Base-by-base conservation (phyloP, 2,797 vertebrate genomes). In the Heliangelus exortis region DNA sequence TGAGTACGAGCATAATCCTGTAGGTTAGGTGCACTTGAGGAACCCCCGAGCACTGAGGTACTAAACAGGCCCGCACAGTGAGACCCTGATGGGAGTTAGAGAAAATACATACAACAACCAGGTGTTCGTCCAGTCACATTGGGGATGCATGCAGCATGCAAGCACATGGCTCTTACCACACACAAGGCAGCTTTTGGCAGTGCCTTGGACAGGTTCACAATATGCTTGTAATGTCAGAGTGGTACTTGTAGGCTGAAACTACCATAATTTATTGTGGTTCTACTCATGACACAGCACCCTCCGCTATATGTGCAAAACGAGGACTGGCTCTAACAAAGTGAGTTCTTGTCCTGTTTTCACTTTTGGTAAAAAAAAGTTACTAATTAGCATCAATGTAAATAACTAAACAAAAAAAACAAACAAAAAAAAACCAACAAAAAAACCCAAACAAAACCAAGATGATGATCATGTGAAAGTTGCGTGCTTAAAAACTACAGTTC, bases 1-100 rank as follows among this genome's bases (percentile, higher is more conserved):
- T 99, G 98, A 94, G 97, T 98, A 97, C 98, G 98, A 98, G 98
- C 98, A 98, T 99, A 99, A 98, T 99, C 98, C 98, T 99, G 98
- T 97, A 99, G 98, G 98, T 99, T 99, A 98, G 98, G 98, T 97
- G 98, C 98, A 92, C 98, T 99, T 98, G 98, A 99, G 98, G 98
- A 99, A 97, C 97, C 98, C 97, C 98, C 98, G 97, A 99, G 98
- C 98, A 99, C 98, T 95, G 98, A 98, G 98, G 98, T 98, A 98
- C 98, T 99, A 98, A 99, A 98, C 98, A 99, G 98, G 98, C 98
- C 98, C 98, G 98, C 98, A 97, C 98, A 99, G 98, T 99, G 98
- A 98, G 98, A 98, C 98, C 98, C 98, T 99, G 98, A 98, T 99
- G 98, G 98, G 98, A 98, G 98, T 99, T 98, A 98, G 98, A 99